phyloP scores from a whole-genome alignment of 2,113 vertebrate genomes.

The Tychaedon coryphoeus region DNA sequence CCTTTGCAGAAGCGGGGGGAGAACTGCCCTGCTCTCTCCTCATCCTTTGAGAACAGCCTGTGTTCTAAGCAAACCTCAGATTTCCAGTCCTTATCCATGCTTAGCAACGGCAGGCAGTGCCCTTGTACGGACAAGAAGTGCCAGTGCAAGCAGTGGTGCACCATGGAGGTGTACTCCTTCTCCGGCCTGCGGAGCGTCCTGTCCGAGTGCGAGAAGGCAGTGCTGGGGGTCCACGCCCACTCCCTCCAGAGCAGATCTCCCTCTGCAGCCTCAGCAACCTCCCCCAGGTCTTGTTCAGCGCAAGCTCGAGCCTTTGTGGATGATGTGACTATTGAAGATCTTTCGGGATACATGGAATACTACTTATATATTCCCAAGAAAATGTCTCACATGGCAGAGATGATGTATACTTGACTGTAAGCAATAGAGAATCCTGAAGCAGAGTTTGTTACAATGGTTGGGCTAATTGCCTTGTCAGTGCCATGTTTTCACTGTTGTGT shows the following conservation, averaged over 20 bases:
- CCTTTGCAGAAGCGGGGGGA: constrained; percentile 50
- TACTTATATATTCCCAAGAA: constrained; percentile 91
- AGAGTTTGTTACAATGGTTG: neutral
- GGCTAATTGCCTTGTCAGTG: constrained; percentile 33
- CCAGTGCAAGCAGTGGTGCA: constrained; percentile 64
- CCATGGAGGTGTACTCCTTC: constrained; percentile 80
- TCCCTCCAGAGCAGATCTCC: constrained; percentile 44
- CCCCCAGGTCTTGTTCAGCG: constrained; percentile 81
- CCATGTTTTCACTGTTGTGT: constrained; percentile 41
- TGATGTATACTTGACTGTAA: constrained; percentile 83
- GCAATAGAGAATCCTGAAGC: neutral
- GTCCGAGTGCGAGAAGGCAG: constrained; percentile 75
- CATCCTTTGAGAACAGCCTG: constrained; percentile 65
- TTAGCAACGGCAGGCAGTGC: constrained; percentile 69
- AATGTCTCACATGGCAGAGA: constrained; percentile 88
- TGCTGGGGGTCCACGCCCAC: constrained; percentile 49
- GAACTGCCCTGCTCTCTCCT: constrained; percentile 21
- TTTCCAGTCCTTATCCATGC: constrained; percentile 87
- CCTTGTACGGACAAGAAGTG: constrained; percentile 63
- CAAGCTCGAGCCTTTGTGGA: constrained; percentile 84
- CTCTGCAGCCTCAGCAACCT: constrained; percentile 10
- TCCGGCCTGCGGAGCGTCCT: constrained; percentile 80
- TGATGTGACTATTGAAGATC: constrained; percentile 98
- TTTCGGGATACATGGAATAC: constrained; percentile 97
- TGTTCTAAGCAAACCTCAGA: constrained; percentile 75